These are phyloP conservation scores for Hydractinia echinata DNA, from an alignment of 30 jellyfish, hydroid and myxozoan species.

Conservation along the genomic window DNA sequence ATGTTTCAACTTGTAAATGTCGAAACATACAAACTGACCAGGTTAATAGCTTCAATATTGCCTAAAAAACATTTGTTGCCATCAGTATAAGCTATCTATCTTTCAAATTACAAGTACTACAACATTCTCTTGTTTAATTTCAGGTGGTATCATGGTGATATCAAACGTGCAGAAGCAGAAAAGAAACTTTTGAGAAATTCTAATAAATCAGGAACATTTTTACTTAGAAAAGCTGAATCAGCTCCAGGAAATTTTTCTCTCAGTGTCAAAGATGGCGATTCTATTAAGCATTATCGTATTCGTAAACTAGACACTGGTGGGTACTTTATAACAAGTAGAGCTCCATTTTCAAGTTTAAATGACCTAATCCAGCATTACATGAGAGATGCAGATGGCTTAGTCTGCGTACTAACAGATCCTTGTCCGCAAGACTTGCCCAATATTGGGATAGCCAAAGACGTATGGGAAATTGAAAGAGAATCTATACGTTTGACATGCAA, in stretches of 20 bases:
- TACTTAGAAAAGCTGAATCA: constrained; percentile 84
- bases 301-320: constrained; percentile 94
- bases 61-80: too few relatives aligned
- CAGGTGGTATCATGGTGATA: constrained; percentile 94
- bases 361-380: constrained; percentile 79
- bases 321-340: constrained; percentile 88
- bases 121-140: background rate
- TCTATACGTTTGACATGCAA: constrained; percentile 70
- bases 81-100: too few relatives aligned
- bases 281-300: constrained; percentile 81
- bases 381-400: constrained; percentile 92
- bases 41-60: too few relatives aligned
- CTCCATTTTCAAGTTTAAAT: constrained; percentile 71
- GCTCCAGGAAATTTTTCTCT: constrained; percentile 90
- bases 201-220: constrained; percentile 79
- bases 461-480: constrained; percentile 97
- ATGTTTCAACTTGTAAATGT: too few relatives aligned
- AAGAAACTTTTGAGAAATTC: constrained; percentile 81
- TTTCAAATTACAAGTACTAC: too few relatives aligned
- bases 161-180: constrained; percentile 96
- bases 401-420: constrained; percentile 65
- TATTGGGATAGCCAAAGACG: constrained; percentile 95
- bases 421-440: constrained; percentile 91
- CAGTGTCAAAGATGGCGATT: constrained; percentile 88
- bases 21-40: too few relatives aligned